Base-by-base conservation (phyloP, 92 coral and sea anemone species). In the Phenganax subtilis region DNA sequence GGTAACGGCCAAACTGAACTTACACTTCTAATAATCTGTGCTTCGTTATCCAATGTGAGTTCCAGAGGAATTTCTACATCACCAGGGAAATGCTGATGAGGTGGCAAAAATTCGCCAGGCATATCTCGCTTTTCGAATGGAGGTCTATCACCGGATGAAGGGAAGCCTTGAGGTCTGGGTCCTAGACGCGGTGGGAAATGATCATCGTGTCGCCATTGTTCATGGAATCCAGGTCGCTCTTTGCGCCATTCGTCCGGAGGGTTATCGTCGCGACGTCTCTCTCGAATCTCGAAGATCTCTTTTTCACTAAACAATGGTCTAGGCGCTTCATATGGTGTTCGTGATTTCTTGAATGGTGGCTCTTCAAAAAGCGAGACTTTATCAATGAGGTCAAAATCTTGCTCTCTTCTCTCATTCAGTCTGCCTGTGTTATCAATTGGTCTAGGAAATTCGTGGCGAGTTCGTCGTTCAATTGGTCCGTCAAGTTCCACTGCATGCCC, bases 1-100 rank as follows among this genome's bases (percentile, higher is more conserved):
- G 15, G 62, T 11, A 75, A 37, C 14, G 14, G 25, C 1, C 27
- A 54, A 30, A 54, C 78, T 73, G 12, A 17, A 80, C 89, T 59
- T 86, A 91, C 97, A 90, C 91, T 91, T 71, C 84, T 91, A 80
- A 90, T 76, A 54, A 94, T 94, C 70, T 92, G 91, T 44, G 82
- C 81, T 80, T 89, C 87, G 74, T 76, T 97, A 84, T 87, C 98
- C 85, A 94, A 73, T 57, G 87, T 90, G 54, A 94, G 98, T 85
- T 94, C 98, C 20, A 91, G 89, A 6, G 98, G 98, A 55, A 94
- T 89, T 74, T 89, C 97, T 85, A 89, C 86, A 63, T 77, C 90
- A 44, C 89, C 86, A 69, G 80, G 81, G 82, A 82, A 80, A 51
- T 57, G 77, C 20, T 69, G 79, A 30, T 74, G 30, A 9, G 86